A percentile compares a stretch with the other conserved stretches of the same genome.
These are phyloP conservation scores for Holacanthella duospinosa DNA, from an alignment of 2,888 invertebrate species.

Conservation along the genomic window DNA sequence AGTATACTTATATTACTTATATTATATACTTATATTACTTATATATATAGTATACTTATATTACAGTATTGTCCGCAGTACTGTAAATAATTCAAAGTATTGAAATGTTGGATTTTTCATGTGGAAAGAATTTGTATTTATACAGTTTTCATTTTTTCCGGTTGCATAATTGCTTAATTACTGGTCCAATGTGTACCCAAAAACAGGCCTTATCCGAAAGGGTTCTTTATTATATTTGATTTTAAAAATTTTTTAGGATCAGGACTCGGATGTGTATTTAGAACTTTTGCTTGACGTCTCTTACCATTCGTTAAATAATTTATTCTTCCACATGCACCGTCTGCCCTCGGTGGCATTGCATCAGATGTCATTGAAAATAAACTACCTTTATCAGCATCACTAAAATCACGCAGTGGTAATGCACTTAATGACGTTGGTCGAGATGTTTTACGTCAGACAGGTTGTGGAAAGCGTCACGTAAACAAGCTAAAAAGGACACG, in stretches of 20 bases:
- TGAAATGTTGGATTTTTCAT: neutral
- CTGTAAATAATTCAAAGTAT: too few species aligned
- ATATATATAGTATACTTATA: too few species aligned
- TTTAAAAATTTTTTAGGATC: neutral
- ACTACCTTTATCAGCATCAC: neutral
- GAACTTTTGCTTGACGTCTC: slow-evolving; percentile 3
- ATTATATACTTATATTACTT: too few species aligned
- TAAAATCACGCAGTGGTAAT: neutral
- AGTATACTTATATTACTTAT: too few species aligned
- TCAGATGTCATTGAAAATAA: slow-evolving; percentile 2
- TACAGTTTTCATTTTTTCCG: too few species aligned
- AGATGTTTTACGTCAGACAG: slow-evolving; percentile 9
- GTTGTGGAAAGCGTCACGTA: slow-evolving; percentile 6
- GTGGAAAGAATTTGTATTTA: neutral
- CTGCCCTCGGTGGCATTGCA: neutral
- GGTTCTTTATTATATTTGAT: neutral
- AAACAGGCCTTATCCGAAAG: neutral
- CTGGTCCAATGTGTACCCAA: too few species aligned
- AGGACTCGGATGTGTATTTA: slow-evolving; percentile 10
- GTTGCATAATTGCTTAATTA: too few species aligned
- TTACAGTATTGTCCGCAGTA: too few species aligned
- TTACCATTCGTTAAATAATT: slow-evolving; percentile 10
- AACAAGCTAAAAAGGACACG: neutral
- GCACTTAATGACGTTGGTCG: slow-evolving; percentile 10
- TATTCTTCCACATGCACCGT: slow-evolving; percentile 9